Percentiles rank a stretch among this genome's conserved stretches.
Evolutionary conservation across 1,140 invertebrate species (phyloP).

Genomic region (Gonioctena quinquepunctata): DNA sequence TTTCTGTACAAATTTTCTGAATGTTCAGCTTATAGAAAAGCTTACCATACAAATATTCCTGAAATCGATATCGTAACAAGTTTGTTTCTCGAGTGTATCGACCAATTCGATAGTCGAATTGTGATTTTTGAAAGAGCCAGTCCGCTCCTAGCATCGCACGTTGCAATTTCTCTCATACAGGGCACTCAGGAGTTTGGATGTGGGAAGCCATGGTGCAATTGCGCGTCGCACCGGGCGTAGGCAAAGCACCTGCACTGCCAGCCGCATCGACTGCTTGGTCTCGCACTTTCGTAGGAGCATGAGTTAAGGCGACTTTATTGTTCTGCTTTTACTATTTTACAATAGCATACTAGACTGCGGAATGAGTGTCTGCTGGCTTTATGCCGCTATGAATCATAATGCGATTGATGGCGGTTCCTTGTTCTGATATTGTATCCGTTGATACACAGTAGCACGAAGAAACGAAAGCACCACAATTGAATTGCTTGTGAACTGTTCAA

Average conservation of each 20-base stretch:
- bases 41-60: too few relatives aligned
- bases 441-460: too few relatives aligned
- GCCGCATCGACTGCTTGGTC: background rate
- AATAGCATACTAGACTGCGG: background rate
- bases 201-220: background rate
- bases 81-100: too few relatives aligned
- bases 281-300: background rate
- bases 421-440: background rate
- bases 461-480: too few relatives aligned
- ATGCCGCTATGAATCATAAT: background rate
- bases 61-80: too few relatives aligned
- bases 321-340: background rate
- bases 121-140: too few relatives aligned
- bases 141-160: background rate
- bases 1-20: too few relatives aligned
- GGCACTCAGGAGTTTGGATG: background rate
- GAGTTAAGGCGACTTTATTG: background rate
- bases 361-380: background rate
- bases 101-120: too few relatives aligned
- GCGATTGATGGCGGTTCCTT: background rate
- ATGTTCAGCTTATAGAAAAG: too few relatives aligned
- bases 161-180: background rate
- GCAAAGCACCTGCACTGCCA: background rate
- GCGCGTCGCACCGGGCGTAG: background rate
- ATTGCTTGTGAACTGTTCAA: too few relatives aligned